Percentiles rank a stretch among this genome's conserved stretches.
Evolutionary conservation across 2,797 vertebrate species (phyloP).

Genomic region (Coendou prehensilis): DNA sequence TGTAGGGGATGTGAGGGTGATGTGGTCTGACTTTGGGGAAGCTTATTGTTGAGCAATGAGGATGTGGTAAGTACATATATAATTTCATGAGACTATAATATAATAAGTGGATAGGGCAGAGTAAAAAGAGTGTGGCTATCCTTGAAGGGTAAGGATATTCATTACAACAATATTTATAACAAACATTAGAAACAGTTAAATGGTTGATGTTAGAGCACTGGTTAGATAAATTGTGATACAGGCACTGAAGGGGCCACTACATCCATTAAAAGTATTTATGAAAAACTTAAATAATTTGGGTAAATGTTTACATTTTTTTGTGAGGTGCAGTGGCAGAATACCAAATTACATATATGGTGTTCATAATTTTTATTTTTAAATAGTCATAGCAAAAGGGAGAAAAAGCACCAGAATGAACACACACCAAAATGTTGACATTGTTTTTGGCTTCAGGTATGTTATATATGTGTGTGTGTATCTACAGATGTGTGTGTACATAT

Average conservation of each 20-base stretch:
- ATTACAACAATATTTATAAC: neutral
- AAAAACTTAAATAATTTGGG: neutral
- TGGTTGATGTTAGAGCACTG: neutral
- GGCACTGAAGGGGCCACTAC: neutral
- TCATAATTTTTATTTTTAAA: neutral
- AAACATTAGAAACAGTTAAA: neutral
- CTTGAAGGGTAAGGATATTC: neutral
- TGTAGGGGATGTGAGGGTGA: no score
- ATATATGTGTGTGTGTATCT: neutral
- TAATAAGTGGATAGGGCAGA: neutral
- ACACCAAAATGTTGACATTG: neutral
- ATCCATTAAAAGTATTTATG: neutral
- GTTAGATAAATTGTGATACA: constrained; percentile 21
- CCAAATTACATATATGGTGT: neutral
- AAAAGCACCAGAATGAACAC: constrained; percentile 24
- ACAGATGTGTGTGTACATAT: neutral
- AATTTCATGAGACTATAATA: neutral
- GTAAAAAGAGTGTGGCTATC: neutral
- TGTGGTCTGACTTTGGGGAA: neutral
- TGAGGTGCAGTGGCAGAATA: constrained; percentile 35
- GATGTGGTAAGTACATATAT: neutral
- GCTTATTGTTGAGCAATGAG: neutral
- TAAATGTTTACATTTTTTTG: constrained; percentile 30
- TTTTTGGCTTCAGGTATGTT: neutral
- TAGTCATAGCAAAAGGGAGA: neutral